Evolutionary conservation across 1,140 invertebrate species (phyloP), one percentile per base, ranked within the genome.

Genomic region (Elysia chlorotica): DNA sequence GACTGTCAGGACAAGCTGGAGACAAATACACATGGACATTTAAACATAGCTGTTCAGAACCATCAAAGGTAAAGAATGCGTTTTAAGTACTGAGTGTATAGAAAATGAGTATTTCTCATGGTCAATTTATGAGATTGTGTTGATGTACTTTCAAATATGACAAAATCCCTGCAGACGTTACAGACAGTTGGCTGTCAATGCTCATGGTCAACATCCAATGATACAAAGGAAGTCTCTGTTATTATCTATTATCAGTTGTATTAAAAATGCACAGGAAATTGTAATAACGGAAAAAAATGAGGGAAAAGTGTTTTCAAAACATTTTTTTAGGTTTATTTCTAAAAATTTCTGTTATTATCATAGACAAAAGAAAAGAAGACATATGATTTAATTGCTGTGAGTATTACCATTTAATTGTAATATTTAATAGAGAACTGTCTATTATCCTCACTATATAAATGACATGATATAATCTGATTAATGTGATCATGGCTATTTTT

Each of bases 1-100:
- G 68, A 97, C 91, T 0, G 98, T 99, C 84, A 99, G 99, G 0
- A 92, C 93, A 72, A 98, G 91, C 85, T 87, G 74, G 41, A 48
- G 41, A n/a, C 10, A 48, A 48, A 48, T n/a, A 14, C 10, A n/a
- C 41, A 48, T 14, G 41, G 10, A 48, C 41, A 48, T 48, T 14
- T 14, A 14, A 48, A 48, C n/a, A n/a, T 48, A 14, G n/a, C n/a
- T n/a, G 10, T 10, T 14, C 10, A 48, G 41, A 48, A 48, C 10
- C 10, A 48, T n/a, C 10, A n/a, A n/a, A n/a, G 41, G 41, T 14
- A 48, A 48, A 14, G 10, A 48, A 14, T n/a, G n/a, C 41, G n/a
- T 48, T 14, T 14, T 48, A 48, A 48, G n/a, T 14, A 48, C 41
- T 14, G 41, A n/a, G 41, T 10, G 41, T 14, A 48, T 14, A n/a